A percentile compares a stretch with the other conserved stretches of the same genome.
phyloP scores from a whole-genome alignment of 53 echinoderm and acorn worm genomes.

The Apostichopus leukothele region DNA sequence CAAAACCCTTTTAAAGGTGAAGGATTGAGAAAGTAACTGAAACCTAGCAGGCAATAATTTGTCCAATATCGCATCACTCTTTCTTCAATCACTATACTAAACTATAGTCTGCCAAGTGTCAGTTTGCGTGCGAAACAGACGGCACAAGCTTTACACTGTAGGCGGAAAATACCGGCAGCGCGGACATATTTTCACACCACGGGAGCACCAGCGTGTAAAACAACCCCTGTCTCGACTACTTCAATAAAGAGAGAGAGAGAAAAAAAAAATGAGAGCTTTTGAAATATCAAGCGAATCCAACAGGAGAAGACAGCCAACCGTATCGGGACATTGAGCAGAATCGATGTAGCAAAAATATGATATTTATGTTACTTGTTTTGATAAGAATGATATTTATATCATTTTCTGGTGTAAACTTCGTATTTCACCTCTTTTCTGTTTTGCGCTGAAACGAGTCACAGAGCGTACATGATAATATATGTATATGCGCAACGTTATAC shows the following conservation, averaged over 20 bases:
- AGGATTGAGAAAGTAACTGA: too few species aligned
- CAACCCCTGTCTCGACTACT: constrained; percentile 9
- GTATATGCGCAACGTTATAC: too few species aligned
- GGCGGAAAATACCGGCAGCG: constrained; percentile 30
- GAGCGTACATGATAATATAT: too few species aligned
- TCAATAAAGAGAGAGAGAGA: not conserved
- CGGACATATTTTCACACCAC: constrained; percentile 45
- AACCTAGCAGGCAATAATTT: too few species aligned
- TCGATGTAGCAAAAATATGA: constrained; percentile 4
- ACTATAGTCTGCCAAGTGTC: constrained; percentile 1
- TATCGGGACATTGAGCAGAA: not conserved
- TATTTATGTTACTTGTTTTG: not conserved
- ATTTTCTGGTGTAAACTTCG: not conserved
- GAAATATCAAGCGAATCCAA: not conserved
- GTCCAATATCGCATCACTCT: not conserved
- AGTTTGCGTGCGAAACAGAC: constrained; percentile 23
- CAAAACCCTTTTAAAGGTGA: too few species aligned
- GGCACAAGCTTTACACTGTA: constrained; percentile 24
- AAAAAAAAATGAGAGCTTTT: not conserved
- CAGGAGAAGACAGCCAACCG: not conserved
- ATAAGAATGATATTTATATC: constrained; percentile 1
- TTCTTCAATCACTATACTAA: not conserved
- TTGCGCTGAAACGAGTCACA: too few species aligned
- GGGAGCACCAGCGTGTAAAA: constrained; percentile 32
- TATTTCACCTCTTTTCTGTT: too few species aligned